phyloP scores from a whole-genome alignment of 2,113 vertebrate species.

The Sclerurus mexicanus region DNA sequence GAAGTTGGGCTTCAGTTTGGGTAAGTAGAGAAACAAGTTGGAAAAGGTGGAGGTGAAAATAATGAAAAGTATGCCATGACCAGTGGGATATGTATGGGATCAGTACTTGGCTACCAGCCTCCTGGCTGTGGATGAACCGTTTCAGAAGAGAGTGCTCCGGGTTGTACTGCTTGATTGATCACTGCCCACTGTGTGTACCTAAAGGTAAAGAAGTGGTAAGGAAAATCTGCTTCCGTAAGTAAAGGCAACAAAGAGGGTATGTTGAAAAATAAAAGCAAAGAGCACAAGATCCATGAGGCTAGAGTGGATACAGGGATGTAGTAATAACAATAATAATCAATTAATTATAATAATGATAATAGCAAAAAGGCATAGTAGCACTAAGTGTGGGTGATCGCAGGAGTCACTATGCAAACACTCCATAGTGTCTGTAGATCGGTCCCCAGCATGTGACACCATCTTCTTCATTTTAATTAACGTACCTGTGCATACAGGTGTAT shows the following conservation, averaged over 20 bases:
- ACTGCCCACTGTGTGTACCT: neutral
- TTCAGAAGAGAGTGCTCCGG: neutral
- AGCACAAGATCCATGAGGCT: neutral
- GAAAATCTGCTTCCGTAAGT: neutral
- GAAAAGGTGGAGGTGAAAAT: neutral
- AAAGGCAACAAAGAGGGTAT: neutral
- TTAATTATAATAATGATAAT: neutral
- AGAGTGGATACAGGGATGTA: neutral
- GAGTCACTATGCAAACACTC: neutral
- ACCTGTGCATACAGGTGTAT: neutral
- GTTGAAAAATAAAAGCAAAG: neutral
- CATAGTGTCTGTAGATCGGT: neutral
- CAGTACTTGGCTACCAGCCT: neutral
- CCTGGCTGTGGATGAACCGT: neutral
- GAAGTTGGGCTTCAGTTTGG: neutral
- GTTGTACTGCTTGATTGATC: neutral
- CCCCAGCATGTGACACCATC: neutral
- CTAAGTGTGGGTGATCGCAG: neutral
- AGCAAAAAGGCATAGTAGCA: neutral
- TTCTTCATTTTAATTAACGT: neutral
- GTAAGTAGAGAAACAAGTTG: neutral
- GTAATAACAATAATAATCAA: neutral
- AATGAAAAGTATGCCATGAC: fast-evolving
- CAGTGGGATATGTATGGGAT: neutral
- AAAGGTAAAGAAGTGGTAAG: neutral